These are phyloP conservation scores for Trissolcus japonicus DNA, from an alignment of 2,888 invertebrate species.

Conservation along the genomic window DNA sequence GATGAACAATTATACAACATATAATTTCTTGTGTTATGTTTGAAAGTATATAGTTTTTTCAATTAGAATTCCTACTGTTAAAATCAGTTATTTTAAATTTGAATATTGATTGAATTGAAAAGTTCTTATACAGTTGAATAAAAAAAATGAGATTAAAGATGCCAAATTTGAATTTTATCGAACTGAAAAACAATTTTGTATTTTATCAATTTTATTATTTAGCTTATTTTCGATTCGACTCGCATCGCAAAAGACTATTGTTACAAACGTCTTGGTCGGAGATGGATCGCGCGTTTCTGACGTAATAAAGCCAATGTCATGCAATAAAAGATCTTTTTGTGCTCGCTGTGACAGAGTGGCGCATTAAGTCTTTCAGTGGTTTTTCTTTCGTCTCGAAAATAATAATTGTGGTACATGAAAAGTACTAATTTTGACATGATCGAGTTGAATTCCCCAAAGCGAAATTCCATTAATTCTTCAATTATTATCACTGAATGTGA, in stretches of 20 bases:
- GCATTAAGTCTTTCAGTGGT: constrained; percentile 25
- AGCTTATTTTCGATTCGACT: constrained; percentile 43
- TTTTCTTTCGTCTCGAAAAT: constrained; percentile 31
- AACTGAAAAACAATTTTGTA: neutral
- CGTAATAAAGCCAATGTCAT: constrained; percentile 70
- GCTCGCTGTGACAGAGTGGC: constrained; percentile 69
- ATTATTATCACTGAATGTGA: neutral
- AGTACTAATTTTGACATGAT: constrained; percentile 1
- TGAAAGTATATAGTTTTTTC: too few relatives aligned
- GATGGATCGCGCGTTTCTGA: constrained; percentile 72
- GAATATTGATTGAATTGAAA: too few relatives aligned
- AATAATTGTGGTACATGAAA: constrained; percentile 15
- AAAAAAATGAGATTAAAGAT: neutral
- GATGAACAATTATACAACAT: too few relatives aligned
- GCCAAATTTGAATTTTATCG: too few relatives aligned
- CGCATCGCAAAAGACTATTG: constrained; percentile 65
- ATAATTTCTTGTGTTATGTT: too few relatives aligned
- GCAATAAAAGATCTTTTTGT: constrained; percentile 73
- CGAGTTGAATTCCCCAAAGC: neutral
- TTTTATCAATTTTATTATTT: constrained; percentile 45
- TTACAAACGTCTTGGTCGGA: constrained; percentile 62
- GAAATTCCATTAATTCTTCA: neutral
- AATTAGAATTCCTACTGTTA: too few relatives aligned
- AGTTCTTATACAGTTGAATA: too few relatives aligned
- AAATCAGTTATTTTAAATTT: too few relatives aligned